Evolutionary conservation across 2,113 vertebrate species (phyloP).

Genomic region (Gymnocephalus cernua): DNA sequence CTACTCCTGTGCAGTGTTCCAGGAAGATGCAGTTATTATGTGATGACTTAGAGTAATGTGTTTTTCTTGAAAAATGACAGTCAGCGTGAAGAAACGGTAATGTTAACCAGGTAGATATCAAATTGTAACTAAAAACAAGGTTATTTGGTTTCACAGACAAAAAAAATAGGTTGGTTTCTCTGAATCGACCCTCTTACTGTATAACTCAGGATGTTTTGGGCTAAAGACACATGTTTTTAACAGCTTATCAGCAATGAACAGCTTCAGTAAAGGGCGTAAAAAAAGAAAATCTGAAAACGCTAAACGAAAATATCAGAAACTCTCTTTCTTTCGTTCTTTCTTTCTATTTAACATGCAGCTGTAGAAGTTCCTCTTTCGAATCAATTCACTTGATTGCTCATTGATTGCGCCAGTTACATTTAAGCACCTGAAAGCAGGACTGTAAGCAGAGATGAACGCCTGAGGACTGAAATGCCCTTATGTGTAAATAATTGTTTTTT

Average conservation of each 20-base stretch:
- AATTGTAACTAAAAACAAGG: not conserved
- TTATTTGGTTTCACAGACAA: not conserved
- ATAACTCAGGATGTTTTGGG: not conserved
- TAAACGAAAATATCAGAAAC: not conserved
- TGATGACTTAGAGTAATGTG: too few relatives aligned
- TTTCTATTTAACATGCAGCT: not conserved
- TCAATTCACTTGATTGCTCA: not conserved
- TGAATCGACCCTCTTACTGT: not conserved
- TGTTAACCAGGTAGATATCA: slow-evolving; percentile 1
- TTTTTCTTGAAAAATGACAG: slow-evolving; percentile 25
- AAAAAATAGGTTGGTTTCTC: not conserved
- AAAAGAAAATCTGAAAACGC: not conserved
- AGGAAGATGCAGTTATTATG: not conserved
- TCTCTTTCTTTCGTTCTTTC: not conserved
- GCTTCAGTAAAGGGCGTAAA: not conserved
- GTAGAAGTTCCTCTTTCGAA: not conserved
- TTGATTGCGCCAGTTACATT: not conserved
- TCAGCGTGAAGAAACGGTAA: not conserved
- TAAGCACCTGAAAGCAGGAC: not conserved
- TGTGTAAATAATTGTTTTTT: not conserved
- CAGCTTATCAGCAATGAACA: not conserved
- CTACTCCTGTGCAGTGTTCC: not conserved
- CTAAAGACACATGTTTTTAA: not conserved
- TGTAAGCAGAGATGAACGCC: not conserved
- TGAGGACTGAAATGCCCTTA: not conserved